These are phyloP conservation scores for Peromyscus polionotus DNA, from an alignment of 2,113 vertebrate genomes.

Conservation along the genomic window DNA sequence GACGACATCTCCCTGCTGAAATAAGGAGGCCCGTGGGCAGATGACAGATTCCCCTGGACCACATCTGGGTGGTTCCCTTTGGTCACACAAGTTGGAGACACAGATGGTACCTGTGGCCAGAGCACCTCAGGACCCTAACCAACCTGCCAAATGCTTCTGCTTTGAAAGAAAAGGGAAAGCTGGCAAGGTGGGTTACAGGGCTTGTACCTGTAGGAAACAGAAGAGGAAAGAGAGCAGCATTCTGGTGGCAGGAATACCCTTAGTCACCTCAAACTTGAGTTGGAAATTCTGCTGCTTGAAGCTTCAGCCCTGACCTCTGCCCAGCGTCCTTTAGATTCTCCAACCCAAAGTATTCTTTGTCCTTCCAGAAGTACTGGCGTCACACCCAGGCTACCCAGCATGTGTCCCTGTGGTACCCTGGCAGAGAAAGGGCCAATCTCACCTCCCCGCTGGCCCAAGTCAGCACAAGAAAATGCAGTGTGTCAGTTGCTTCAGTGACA, in stretches of 20 bases:
- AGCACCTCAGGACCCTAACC: slow-evolving; percentile 64
- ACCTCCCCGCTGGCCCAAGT: slow-evolving; percentile 46
- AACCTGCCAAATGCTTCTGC: slow-evolving; percentile 57
- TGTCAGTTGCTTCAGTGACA: slow-evolving; percentile 61
- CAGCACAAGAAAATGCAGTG: slow-evolving; percentile 5
- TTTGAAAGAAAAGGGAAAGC: slow-evolving; percentile 46
- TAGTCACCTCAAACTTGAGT: slow-evolving; percentile 48
- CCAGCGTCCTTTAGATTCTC: slow-evolving; percentile 45
- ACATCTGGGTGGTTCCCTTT: slow-evolving; percentile 51
- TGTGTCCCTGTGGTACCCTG: slow-evolving; percentile 23
- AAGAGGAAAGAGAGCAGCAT: slow-evolving; percentile 30
- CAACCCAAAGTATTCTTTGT: slow-evolving; percentile 54
- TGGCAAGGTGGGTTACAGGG: slow-evolving; percentile 58
- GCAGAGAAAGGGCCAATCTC: slow-evolving; percentile 48
- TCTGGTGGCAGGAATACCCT: slow-evolving; percentile 31
- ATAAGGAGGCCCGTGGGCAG: slow-evolving; percentile 81
- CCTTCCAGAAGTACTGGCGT: slow-evolving; percentile 46
- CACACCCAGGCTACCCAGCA: slow-evolving; percentile 1
- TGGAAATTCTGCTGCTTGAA: slow-evolving; percentile 72
- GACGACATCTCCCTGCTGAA: slow-evolving; percentile 98
- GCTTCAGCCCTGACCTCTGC: slow-evolving; percentile 65
- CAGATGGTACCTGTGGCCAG: slow-evolving; percentile 51
- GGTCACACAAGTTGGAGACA: slow-evolving; percentile 58
- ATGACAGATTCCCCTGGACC: slow-evolving; percentile 36
- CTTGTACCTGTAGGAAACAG: slow-evolving; percentile 11